Base-by-base conservation (phyloP, 2,888 invertebrate species). In the Nomada lathburiana region DNA sequence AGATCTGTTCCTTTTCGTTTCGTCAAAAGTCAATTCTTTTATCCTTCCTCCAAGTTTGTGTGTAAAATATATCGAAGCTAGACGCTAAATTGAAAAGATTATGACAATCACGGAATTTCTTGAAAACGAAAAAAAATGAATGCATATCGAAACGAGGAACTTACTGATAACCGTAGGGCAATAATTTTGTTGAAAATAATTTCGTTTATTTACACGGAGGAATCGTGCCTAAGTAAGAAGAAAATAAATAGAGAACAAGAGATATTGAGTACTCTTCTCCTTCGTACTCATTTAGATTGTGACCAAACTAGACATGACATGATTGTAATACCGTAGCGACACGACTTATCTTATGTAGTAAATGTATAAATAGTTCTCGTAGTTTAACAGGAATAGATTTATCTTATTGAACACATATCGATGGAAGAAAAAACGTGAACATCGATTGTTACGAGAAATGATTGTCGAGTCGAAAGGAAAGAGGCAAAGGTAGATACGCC, bases 231-330 rank as follows among this genome's bases (percentile, higher is more conserved):
- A 64, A 50, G 23, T 9, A 9, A 4, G 2, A 10, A 44, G 42
- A 55, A 16, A 26, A n/a, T 42, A 4, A 36, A 18, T 13, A 1
- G 16, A 55, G 42, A 20, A 50, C 50, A 74, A 72, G 62, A 26
- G 42, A 84, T 86, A 87, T 87, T 79, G 76, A 83, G 86, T 80
- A 85, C 86, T 88, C 88, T 88, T 88, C 78, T 80, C 80, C 85
- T 73, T 71, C 76, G 77, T 80, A 72, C 73, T 79, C 74, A 68
- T 79, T 29, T 86, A 88, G 79, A 82, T 36, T 72, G 77, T 76
- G 86, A 88, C 81, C 88, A 88, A 88, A 80, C 59, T 71, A 79
- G 69, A 62, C 59, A 63, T 47, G 60, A 74, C 75, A 71, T 71
- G 47, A 74, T 62, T 53, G 55, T 70, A 75, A 72, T 77, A 82